Base-by-base conservation (phyloP, 2,113 vertebrate genomes). In the Poeciliopsis occidentalis region DNA sequence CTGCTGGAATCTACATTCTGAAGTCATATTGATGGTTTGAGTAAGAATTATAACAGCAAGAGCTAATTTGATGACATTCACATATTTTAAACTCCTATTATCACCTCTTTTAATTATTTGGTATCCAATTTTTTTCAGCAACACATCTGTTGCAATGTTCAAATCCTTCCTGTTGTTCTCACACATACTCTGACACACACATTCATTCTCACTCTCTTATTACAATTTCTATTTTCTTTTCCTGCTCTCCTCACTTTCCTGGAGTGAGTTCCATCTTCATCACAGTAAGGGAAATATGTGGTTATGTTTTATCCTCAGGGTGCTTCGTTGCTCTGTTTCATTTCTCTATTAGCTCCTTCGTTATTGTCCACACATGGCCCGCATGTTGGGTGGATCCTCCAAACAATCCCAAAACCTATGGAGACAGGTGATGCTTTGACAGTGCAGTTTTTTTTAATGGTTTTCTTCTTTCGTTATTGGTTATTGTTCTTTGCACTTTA, bases 221-320 rank as follows among this genome's bases (percentile, higher is more conserved):
- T 75, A 82, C 76, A 73, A 76, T 81, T 79, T 71, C 61, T 66
- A 61, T 85, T 84, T 60, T 61, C 34, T 73, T 30, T 60, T 6
- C 82, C 47, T 12, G 4, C 67, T 76, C 68, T 81, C 80, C 39
- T 83, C 77, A 78, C 64, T 73, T 63, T 81, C 62, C 69, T 69
- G 61, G 64, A 78, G 81, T 44, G 73, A 80, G 69, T 82, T 82
- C 60, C 77, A 86, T 90, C 85, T 76, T 86, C 78, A 82, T 86
- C 82, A 81, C 78, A 71, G 85, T 62, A 8, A 73, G 81, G 31
- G 68, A 66, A 78, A 77, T 60, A 67, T 30, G 26, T 64, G 60
- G 69, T 84, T 85, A 60, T 64, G 76, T 80, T 87, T 76, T 81
- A 71, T 69, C 87, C 91, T 79, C 76, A 6, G 76, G 86, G 79